Conservation (phyloP, 2,797 vertebrate species). For the Girardinus metallicus region DNA sequence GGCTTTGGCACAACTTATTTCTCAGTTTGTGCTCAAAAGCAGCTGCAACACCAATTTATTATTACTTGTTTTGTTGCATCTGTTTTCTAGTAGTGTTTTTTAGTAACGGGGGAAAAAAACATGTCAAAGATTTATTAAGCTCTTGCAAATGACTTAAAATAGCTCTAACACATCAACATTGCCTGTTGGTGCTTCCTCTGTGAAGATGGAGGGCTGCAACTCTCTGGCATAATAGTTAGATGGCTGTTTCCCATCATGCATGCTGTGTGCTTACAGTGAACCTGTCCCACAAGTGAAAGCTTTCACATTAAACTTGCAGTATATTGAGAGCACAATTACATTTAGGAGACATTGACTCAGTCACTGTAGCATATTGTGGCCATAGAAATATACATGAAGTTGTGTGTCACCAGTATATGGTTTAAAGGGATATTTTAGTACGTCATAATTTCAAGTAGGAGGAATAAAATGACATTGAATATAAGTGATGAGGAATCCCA, state of each 20-base stretch:
- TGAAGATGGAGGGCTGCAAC: conserved; percentile 25
- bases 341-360: not conserved
- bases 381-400: not conserved
- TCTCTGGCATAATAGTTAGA: conserved; percentile 47
- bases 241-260: conserved; percentile 15
- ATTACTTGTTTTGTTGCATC: conserved; percentile 9
- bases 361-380: not conserved
- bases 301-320: not conserved
- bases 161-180: conserved; percentile 61
- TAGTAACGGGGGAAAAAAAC: conserved; percentile 18
- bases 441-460: not conserved
- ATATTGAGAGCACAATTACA: not conserved
- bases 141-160: conserved; percentile 43
- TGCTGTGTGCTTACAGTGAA: conserved; percentile 22
- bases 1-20: conserved; percentile 16
- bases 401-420: not conserved
- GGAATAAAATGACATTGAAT: not conserved
- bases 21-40: conserved; percentile 33
- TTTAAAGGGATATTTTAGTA: not conserved
- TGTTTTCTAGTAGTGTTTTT: conserved; percentile 25
- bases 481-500: not conserved
- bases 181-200: conserved; percentile 37
- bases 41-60: conserved; percentile 33
- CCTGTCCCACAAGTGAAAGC: conserved; percentile 25
- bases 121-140: conserved; percentile 24